These are phyloP conservation scores for Falco novaeseelandiae DNA, from an alignment of 2,797 vertebrate genomes.

Conservation along the genomic window DNA sequence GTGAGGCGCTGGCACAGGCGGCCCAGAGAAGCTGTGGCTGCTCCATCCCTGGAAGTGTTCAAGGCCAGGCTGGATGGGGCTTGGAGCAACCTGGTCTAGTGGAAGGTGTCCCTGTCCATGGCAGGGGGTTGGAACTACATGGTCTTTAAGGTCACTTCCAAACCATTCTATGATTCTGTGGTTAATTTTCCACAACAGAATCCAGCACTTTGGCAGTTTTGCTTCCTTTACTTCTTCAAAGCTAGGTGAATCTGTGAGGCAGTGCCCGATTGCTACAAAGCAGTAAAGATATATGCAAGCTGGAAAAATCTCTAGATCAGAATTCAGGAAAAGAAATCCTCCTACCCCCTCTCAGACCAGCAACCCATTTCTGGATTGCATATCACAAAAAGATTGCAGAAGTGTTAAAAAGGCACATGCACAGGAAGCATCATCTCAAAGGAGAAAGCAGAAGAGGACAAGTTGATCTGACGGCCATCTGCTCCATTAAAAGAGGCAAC, in stretches of 20 bases:
- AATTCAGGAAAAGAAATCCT: neutral
- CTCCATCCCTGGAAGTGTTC: too few relatives aligned
- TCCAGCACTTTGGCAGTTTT: neutral
- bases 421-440: neutral
- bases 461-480: neutral
- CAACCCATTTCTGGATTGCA: neutral
- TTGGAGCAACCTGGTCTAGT: too few relatives aligned
- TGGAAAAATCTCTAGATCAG: neutral
- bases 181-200: neutral
- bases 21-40: too few relatives aligned
- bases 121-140: too few relatives aligned
- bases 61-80: too few relatives aligned
- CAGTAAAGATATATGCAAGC: neutral
- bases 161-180: too few relatives aligned
- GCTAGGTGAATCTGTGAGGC: neutral
- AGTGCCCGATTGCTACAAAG: neutral
- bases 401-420: neutral
- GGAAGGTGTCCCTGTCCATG: too few relatives aligned
- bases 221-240: neutral
- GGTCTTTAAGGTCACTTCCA: too few relatives aligned
- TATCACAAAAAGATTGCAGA: neutral
- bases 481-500: neutral
- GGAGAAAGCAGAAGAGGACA: neutral
- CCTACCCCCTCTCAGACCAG: neutral
- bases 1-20: too few relatives aligned